phyloP scores from a whole-genome alignment of 1,140 invertebrate genomes.

The Dendrolimus kikuchii region DNA sequence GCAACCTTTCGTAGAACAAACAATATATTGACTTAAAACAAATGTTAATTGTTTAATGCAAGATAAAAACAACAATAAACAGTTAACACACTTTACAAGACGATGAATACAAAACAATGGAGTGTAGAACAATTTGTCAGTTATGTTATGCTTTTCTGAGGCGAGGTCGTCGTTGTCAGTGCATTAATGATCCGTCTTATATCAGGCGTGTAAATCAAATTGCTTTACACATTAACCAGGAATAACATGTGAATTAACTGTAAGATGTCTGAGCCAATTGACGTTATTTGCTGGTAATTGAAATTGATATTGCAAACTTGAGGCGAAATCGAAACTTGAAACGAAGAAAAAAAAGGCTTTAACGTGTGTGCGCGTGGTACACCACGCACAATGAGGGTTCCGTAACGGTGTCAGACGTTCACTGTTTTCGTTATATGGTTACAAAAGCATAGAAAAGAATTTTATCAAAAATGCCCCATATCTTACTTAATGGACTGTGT shows the following conservation, averaged over 20 bases:
- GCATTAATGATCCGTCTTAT: slow-evolving; percentile 39
- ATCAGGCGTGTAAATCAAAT: slow-evolving; percentile 33
- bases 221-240: slow-evolving; percentile 7
- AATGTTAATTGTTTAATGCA: too few relatives aligned
- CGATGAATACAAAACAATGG: slow-evolving; percentile 4
- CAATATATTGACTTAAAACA: too few relatives aligned
- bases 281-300: neutral
- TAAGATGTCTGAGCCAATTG: slow-evolving; percentile 12
- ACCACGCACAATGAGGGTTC: too few relatives aligned
- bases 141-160: slow-evolving; percentile 27
- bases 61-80: neutral
- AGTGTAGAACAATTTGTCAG: slow-evolving; percentile 23
- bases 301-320: neutral
- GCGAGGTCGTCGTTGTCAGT: slow-evolving; percentile 21
- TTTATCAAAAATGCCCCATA: too few relatives aligned
- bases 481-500: too few relatives aligned
- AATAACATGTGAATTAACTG: slow-evolving; percentile 4
- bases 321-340: neutral
- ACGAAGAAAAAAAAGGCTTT: neutral
- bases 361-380: too few relatives aligned
- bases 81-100: neutral
- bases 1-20: too few relatives aligned
- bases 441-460: too few relatives aligned
- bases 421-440: too few relatives aligned
- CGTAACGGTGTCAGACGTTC: too few relatives aligned